Evolutionary conservation across 1,140 invertebrate species (phyloP).

Genomic region (Pseudomyrmex pallidus): DNA sequence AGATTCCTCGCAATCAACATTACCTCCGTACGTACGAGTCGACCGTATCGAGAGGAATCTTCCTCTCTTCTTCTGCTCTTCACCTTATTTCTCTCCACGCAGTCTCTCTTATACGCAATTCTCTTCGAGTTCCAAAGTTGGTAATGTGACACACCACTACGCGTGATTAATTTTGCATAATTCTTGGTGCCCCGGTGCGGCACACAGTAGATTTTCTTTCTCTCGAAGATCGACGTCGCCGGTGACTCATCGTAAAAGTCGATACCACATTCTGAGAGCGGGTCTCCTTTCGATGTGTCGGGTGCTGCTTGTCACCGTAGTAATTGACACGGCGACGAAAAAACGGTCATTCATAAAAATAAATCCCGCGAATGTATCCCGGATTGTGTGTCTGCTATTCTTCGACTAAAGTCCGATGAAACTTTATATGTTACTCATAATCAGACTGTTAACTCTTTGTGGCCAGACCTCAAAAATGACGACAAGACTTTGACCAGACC

Average conservation of each 20-base stretch:
- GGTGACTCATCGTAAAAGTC: background rate
- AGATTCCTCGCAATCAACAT: slow-evolving; percentile 78
- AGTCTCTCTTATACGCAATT: slow-evolving; percentile 29
- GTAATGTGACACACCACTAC: slow-evolving; percentile 9
- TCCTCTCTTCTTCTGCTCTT: slow-evolving; percentile 23
- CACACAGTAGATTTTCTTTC: background rate
- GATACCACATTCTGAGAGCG: slow-evolving; percentile 10
- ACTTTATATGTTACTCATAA: background rate
- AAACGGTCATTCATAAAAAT: too few relatives aligned
- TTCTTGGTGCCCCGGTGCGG: background rate
- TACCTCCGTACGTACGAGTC: slow-evolving; percentile 56
- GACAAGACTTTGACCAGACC: too few relatives aligned
- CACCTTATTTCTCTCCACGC: background rate
- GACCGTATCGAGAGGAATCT: slow-evolving; percentile 60
- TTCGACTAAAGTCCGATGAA: too few relatives aligned
- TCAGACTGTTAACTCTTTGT: too few relatives aligned
- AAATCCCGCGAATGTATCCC: too few relatives aligned
- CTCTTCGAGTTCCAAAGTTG: slow-evolving; percentile 44
- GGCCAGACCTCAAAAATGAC: too few relatives aligned
- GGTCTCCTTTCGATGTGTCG: background rate
- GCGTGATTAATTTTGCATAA: slow-evolving; percentile 56
- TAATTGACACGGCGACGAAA: background rate
- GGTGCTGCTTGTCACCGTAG: background rate
- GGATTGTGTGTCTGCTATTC: too few relatives aligned
- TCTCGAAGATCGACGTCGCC: slow-evolving; percentile 13